Base-by-base conservation (phyloP, 2,888 invertebrate species). In the Melanostoma scalare region DNA sequence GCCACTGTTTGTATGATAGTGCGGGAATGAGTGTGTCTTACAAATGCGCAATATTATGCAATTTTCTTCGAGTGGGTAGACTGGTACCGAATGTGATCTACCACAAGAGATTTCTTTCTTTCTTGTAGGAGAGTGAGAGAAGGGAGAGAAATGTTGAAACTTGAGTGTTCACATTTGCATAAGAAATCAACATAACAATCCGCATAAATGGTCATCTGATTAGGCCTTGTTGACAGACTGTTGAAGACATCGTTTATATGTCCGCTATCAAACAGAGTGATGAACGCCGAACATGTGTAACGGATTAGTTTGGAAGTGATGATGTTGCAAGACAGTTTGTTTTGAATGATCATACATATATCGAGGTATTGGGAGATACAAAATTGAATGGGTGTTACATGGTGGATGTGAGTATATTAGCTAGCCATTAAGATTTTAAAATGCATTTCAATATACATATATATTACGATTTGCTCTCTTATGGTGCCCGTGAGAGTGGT, bases 161-260 rank as follows among this genome's bases (percentile, higher is more conserved):
- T 30, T 33, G 10, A 78, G 52, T 55, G 6, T 46, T 46, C 20
- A 20, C 1, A 20, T 20, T 20, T 72, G 44, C 42, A 42, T 40
- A n/a, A 38, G 33, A 38, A 71, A 77, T 76, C 76, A 72, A 61
- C 67, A 81, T 73, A 71, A 48, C 30, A 77, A 77, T 81, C 65
- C 72, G 68, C 81, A 72, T 81, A 82, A 77, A 77, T 73, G 53
- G 50, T 48, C 42, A 56, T 30, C 53, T 56, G 67, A 82, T 68
- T 61, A 55, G 50, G 10, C 56, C 9, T 44, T 42, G 60, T 65
- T 52, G 53, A 60, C 36, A 71, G 48, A 63, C 40, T 69, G 71
- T 75, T 63, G 46, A 20, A 20, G 63, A 58, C 69, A 80, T 61
- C n/a, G 52, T 46, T 60, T 72, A 46, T 53, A 53, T 46, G 60